Base-by-base conservation (phyloP, 2,113 vertebrate genomes). In the Pteruthius melanotis region DNA sequence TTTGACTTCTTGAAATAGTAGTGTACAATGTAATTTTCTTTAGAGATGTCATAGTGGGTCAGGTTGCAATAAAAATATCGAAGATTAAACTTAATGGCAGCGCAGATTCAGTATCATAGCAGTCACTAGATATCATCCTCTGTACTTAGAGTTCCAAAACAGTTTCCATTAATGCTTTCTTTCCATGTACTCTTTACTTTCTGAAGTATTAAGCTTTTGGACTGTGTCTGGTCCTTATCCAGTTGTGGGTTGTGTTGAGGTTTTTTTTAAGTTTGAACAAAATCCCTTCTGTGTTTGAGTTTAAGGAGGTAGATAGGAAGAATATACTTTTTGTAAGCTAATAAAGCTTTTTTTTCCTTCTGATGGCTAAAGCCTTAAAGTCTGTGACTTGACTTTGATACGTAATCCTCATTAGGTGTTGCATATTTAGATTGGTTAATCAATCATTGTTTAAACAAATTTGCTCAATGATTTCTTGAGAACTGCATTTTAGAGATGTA, bases 1-100 rank as follows among this genome's bases (percentile, higher is more conserved):
- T 93, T 97, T 95, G 91, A 95, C 94, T 97, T 97, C 91, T 91
- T 94, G 93, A 96, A 96, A 87, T 87, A 93, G 91, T 94, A 90
- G 64, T 15, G 28, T 92, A 90, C 83, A 91, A 92, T 95, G 88
- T 92, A 92, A 93, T 93, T 97, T 97, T 94, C 93, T 96, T 97
- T 95, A 94, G 87, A 96, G 83, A 95, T 96, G 92, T 95, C 84
- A 75, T 87, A 83, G 78, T 65, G 66, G 89, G 78, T 96, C 85
- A 92, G 88, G 82, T 94, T 96, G 92, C 94, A 96, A 93, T 91
- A 95, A 97, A 95, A 96, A 94, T 95, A 96, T 87, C 4, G 2
- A 94, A 94, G 93, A 94, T 95, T 95, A 96, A 93, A 93, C 96
- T 93, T 96, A 94, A 94, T 94, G 83, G 90, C 87, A 93, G 88